These are phyloP conservation scores for Phyllostomus discolor DNA, from an alignment of 2,113 vertebrate genomes.

Conservation along the genomic window DNA sequence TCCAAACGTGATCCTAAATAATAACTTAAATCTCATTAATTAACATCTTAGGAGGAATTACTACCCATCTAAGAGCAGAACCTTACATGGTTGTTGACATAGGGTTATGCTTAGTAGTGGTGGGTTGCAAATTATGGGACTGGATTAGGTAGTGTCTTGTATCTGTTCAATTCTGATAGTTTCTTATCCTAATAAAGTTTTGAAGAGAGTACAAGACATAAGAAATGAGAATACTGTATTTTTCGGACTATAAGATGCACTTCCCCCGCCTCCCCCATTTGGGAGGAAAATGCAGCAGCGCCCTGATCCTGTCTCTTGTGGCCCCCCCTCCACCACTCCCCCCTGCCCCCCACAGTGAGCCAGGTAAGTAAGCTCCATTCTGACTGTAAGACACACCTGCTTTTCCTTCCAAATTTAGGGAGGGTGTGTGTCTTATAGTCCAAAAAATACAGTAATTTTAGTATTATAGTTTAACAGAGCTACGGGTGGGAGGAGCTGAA, in stretches of 20 bases:
- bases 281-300: too few species aligned
- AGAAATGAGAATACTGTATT: not conserved
- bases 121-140: not conserved
- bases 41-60: not conserved
- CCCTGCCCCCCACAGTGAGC: too few species aligned
- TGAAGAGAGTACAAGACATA: not conserved
- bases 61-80: not conserved
- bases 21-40: not conserved
- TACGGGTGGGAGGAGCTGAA: too few species aligned
- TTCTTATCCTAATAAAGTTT: not conserved
- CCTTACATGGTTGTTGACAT: not conserved
- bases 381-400: too few species aligned
- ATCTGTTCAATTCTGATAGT: not conserved
- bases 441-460: too few species aligned
- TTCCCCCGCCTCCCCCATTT: too few species aligned
- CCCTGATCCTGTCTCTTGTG: too few species aligned
- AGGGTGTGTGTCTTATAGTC: too few species aligned
- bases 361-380: too few species aligned
- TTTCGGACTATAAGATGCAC: too few species aligned
- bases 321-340: too few species aligned
- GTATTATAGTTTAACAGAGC: not conserved
- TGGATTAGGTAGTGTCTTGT: not conserved
- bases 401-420: too few species aligned
- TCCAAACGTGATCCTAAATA: not conserved
- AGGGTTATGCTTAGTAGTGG: not conserved